Evolutionary conservation across 2,888 invertebrate species (phyloP), one percentile per base, ranked within the genome.

Genomic region (Hedya salicella): DNA sequence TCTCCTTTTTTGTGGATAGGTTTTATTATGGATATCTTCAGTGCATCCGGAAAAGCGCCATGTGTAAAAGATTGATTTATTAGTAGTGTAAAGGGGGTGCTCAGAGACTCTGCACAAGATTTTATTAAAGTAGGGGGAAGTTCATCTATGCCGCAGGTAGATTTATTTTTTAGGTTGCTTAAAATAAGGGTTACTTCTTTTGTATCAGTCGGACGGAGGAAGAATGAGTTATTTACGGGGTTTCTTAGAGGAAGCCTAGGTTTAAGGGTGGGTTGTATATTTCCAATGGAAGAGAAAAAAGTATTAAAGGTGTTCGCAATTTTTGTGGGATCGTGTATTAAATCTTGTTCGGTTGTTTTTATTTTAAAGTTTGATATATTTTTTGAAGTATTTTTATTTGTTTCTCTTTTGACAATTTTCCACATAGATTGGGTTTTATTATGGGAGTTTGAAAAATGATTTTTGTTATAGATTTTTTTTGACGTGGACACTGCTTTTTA

Each of bases 41-140:
- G 1, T 11, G 32, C 32, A 32, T 32, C 32, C 11, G 32, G 32
- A 32, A 32, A 32, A 32, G 9, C 11, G 8, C 32, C 32, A 9
- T 32, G 9, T 11, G 11, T 9, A 11, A 32, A 32, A 32, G 32
- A 32, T 32, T 32, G 32, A 32, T 32, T 32, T 32, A 32, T 32
- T 32, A 32, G 11, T 32, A 8, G 8, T 9, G 32, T 32, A 8
- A 32, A 32, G 11, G 32, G 32, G 32, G 8, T 32, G 32, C 9
- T 3, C 11, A 32, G 11, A 9, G 11, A n/a, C n/a, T n/a, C n/a
- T 44, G 42, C 42, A 17, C 42, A 44, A 8, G 42, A 4, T 44
- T 44, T 44, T n/a, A 44, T 44, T n/a, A 44, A 17, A 44, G 42
- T 44, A 8, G 42, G 17, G 42, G 42, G 17, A n/a, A 44, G n/a